Conservation (phyloP, 2,113 vertebrate genomes). For the Fulmarus glacialis region DNA sequence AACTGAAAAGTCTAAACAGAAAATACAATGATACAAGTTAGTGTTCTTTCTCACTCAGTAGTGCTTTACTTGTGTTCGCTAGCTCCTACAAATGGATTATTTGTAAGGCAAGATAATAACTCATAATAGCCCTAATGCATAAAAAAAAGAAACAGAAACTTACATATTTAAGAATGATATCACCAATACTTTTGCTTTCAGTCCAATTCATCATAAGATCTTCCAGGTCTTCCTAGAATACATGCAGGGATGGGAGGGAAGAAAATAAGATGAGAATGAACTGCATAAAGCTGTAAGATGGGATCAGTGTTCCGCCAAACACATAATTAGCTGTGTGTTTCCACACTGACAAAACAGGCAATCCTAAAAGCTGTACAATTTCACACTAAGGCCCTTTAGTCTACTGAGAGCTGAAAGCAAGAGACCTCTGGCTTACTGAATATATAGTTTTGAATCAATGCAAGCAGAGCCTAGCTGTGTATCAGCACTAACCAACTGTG, state of each 20-base stretch:
- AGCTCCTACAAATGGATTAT: not conserved
- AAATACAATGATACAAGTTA: not conserved
- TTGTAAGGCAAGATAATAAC: not conserved
- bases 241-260: not conserved
- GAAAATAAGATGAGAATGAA: not conserved
- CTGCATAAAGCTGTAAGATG: not conserved
- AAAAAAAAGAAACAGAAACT: conserved; percentile 58
- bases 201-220: conserved; percentile 93
- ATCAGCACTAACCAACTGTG: not conserved
- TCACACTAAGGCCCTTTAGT: not conserved
- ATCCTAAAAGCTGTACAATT: not conserved
- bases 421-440: not conserved
- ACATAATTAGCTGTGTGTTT: not conserved
- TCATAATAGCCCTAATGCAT: not conserved
- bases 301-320: not conserved
- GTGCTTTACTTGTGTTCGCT: not conserved
- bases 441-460: not conserved
- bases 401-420: not conserved
- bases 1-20: not conserved
- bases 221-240: conserved; percentile 89
- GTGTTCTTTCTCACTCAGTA: not conserved
- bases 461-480: not conserved
- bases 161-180: conserved; percentile 95
- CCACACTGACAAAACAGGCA: not conserved
- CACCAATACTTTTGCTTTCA: conserved; percentile 91